A percentile compares a stretch with the other conserved stretches of the same genome.
Evolutionary conservation across 1,140 invertebrate genomes (phyloP).

Genomic region (Cydia strobilella): DNA sequence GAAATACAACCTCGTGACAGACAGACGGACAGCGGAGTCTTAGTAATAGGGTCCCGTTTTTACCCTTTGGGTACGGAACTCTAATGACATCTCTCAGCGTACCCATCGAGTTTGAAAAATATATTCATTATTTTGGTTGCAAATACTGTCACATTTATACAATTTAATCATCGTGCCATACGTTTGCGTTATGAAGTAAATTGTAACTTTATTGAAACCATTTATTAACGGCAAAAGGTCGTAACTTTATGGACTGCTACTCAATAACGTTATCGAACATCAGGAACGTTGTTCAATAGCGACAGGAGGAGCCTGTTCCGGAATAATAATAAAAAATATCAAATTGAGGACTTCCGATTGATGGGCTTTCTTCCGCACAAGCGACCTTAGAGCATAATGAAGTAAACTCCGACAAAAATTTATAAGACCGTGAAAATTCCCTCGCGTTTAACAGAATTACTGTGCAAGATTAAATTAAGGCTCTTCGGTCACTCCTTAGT

Average conservation of each 20-base stretch:
- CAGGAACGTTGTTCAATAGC: neutral
- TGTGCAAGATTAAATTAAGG: conserved; percentile 65
- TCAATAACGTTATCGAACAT: neutral
- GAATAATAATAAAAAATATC: neutral
- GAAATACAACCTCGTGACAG: no score
- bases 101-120: no score
- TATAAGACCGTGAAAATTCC: conserved; percentile 17
- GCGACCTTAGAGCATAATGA: conserved; percentile 30
- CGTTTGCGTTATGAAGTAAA: no score
- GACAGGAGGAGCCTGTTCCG: neutral
- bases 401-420: conserved; percentile 30
- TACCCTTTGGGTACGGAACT: no score
- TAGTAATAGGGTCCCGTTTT: no score
- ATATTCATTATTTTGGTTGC: neutral
- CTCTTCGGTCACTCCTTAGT: conserved; percentile 59
- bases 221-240: neutral
- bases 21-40: no score
- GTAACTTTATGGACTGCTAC: neutral
- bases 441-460: conserved; percentile 58
- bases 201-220: no score
- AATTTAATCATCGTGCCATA: neutral
- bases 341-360: conserved; percentile 30
- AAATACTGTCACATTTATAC: neutral
- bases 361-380: conserved; percentile 18
- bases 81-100: no score